Conservation (phyloP, 2,797 vertebrate species). For the Dendrocincla tyrannina region DNA sequence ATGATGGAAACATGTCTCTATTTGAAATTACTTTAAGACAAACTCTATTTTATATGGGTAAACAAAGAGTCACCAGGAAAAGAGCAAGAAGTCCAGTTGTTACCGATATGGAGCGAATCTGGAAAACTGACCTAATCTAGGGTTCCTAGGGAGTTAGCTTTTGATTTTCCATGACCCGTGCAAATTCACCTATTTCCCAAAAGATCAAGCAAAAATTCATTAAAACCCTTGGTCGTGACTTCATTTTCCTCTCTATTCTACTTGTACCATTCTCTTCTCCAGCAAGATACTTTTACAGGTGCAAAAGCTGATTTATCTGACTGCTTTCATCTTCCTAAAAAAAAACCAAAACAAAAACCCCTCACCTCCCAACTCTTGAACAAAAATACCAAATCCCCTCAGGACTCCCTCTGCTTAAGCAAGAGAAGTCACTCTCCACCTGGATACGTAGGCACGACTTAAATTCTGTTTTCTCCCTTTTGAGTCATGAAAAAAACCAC, state of each 20-base stretch:
- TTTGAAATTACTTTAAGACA: not conserved
- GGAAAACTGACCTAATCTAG: not conserved
- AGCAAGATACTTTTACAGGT: not conserved
- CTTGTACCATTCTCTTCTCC: not conserved
- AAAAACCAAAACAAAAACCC: not conserved
- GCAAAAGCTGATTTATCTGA: not conserved
- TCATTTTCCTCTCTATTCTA: not conserved
- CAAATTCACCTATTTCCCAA: not conserved
- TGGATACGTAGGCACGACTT: not conserved
- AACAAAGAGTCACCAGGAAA: not conserved
- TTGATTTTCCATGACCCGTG: not conserved
- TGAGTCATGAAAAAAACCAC: not conserved
- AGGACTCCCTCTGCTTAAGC: not conserved
- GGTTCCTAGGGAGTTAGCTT: not conserved
- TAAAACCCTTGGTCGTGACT: accelerated
- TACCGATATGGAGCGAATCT: not conserved
- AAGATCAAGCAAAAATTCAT: not conserved
- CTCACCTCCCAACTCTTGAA: not conserved
- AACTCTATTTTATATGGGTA: not conserved
- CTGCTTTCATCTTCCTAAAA: not conserved
- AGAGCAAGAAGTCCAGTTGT: not conserved
- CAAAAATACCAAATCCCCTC: not conserved
- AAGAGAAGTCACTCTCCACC: not conserved
- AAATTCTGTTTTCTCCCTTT: not conserved
- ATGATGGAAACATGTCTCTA: not conserved